These are phyloP conservation scores for Dermochelys coriacea DNA, from an alignment of 2,797 vertebrate genomes.

Conservation along the genomic window DNA sequence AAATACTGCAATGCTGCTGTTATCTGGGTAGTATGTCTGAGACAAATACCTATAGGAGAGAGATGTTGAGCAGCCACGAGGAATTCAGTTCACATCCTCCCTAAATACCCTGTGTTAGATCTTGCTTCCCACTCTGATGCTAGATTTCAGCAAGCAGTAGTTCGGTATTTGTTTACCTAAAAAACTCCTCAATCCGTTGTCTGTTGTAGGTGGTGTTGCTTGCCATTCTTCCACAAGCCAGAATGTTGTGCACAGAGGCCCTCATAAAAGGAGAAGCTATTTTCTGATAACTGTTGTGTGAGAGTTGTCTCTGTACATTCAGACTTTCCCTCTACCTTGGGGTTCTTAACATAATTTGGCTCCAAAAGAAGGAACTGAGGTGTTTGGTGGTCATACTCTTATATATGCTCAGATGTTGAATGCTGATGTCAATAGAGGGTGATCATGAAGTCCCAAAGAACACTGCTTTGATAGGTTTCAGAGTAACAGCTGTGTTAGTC, in stretches of 20 bases:
- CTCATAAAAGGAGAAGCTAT: not conserved
- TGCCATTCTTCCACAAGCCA: not conserved
- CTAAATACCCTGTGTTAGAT: not conserved
- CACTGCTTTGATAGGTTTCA: accelerated
- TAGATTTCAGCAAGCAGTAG: not conserved
- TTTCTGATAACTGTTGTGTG: too few species aligned
- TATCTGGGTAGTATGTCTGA: not conserved
- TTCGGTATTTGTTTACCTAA: not conserved
- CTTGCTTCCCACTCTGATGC: not conserved
- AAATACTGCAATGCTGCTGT: not conserved
- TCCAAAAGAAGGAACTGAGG: not conserved
- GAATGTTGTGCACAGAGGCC: not conserved
- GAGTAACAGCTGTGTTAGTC: too few species aligned
- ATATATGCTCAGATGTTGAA: too few species aligned
- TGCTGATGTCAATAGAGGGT: not conserved
- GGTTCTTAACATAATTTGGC: not conserved
- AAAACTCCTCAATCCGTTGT: not conserved
- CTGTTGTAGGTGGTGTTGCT: not conserved
- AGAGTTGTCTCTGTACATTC: not conserved
- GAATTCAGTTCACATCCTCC: not conserved
- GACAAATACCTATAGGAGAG: accelerated
- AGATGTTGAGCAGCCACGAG: not conserved
- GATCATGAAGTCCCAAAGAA: not conserved
- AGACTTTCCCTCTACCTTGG: not conserved
- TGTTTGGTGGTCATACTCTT: not conserved